Percentiles rank a stretch among this genome's conserved stretches.
phyloP scores from a whole-genome alignment of 2,888 invertebrate species.

The Spodoptera littoralis region DNA sequence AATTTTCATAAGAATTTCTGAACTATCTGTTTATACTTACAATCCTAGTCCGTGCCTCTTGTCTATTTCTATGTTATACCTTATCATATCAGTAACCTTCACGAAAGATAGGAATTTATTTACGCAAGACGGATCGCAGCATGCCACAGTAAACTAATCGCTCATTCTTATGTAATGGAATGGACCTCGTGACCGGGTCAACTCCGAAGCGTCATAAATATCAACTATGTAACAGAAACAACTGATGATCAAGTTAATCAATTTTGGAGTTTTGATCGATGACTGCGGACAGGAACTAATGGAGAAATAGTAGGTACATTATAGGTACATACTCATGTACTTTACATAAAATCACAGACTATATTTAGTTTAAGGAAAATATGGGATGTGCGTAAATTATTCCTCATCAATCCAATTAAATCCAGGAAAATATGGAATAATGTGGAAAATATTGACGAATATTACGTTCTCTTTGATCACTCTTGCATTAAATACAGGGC shows the following conservation, averaged over 20 bases:
- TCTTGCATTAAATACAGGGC: neutral
- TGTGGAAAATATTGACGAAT: no score
- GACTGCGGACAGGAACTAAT: conserved; percentile 9
- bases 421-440: no score
- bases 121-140: conserved; percentile 52
- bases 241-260: conserved; percentile 8
- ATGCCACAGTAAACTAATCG: conserved; percentile 40
- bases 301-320: neutral
- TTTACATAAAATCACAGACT: no score
- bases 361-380: no score
- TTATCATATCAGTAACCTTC: conserved; percentile 58
- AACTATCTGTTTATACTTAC: conserved; percentile 12
- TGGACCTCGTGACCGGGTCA: conserved; percentile 43
- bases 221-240: conserved; percentile 27
- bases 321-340: no score
- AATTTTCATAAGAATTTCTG: conserved; percentile 3
- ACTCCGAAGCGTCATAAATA: conserved; percentile 23
- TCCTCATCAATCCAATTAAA: no score
- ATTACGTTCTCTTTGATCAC: no score
- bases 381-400: no score
- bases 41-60: conserved; percentile 37
- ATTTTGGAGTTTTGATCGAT: conserved; percentile 25
- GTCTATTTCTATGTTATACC: conserved; percentile 31
- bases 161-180: conserved; percentile 46
- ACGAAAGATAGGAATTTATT: conserved; percentile 37